Base-by-base conservation (phyloP, 2,113 vertebrate species). In the Rhinichthys klamathensis region DNA sequence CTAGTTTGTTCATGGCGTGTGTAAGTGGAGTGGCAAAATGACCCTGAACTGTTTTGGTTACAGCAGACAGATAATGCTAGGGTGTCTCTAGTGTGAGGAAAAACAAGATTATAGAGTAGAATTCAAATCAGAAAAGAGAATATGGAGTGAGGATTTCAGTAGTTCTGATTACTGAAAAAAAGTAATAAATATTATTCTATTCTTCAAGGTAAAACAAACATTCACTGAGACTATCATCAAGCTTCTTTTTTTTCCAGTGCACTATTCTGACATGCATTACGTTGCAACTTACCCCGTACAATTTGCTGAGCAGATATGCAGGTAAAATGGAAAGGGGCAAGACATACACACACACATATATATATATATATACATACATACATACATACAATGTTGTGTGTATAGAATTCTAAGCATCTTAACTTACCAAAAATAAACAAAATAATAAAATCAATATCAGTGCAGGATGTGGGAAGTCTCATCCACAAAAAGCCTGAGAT, bases 1-100 rank as follows among this genome's bases (percentile, higher is more conserved):
- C 95, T 96, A 96, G 94, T 95, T 96, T 93, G 93, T 32, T 85
- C 54, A 44, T 58, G 63, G 44, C 76, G 70, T 95, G 85, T 89
- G 85, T 82, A 75, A 69, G 78, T 80, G 82, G 84, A 77, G 80
- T 54, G 82, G 78, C 61, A 86, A 86, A 87, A 94, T 95, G 94
- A 98, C 96, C 97, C 96, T 97, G 96, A 97, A 96, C 95, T 95
- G 96, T 97, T 98, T 98, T 98, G 96, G 97, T 97, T 96, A 95
- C 96, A 97, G 96, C 96, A 95, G 94, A 96, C 92, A 93, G 93
- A 94, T 93, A 95, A 96, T 94, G 93, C 93, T 93, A 95, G 80
- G 89, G 81, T 88, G 90, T 91, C 92, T 90, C 95, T 93, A 56
- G 84, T 94, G 85, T 91, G 92, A 93, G 76, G 82, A 77, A 83